Evolutionary conservation across 35 echinoderm and acorn worm species (phyloP).

Genomic region (Anneissia japonica): DNA sequence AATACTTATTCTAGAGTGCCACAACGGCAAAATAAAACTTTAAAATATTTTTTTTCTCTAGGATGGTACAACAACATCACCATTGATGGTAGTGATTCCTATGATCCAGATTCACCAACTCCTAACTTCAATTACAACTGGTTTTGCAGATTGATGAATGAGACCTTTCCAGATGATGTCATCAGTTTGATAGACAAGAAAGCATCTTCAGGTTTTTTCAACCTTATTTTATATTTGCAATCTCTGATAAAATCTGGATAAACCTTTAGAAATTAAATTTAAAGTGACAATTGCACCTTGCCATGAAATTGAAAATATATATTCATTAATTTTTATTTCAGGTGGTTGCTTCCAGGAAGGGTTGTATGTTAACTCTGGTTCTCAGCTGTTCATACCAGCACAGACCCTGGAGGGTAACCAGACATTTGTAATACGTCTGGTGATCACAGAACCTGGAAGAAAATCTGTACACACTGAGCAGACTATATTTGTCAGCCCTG

Average conservation of each 20-base stretch:
- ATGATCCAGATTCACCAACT: conserved; percentile 51
- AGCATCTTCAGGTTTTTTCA: neutral
- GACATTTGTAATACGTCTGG: conserved; percentile 44
- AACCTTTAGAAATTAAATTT: no score
- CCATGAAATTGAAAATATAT: no score
- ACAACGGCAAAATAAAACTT: no score
- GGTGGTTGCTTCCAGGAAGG: conserved; percentile 60
- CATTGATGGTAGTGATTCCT: conserved; percentile 60
- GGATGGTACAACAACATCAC: conserved; percentile 63
- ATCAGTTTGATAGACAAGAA: neutral
- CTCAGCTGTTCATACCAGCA: conserved; percentile 35
- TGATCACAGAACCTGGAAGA: conserved; percentile 42
- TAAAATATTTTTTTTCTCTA: neutral
- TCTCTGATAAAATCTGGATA: no score
- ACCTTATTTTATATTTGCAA: neutral
- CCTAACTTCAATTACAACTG: conserved; percentile 38
- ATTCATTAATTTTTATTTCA: no score
- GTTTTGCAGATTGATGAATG: conserved; percentile 67
- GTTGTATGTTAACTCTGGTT: conserved; percentile 22
- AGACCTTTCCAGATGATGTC: conserved; percentile 57
- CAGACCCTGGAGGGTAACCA: conserved; percentile 58
- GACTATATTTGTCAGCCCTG: conserved; percentile 44
- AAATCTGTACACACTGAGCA: conserved; percentile 17
- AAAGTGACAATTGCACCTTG: no score
- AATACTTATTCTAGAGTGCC: no score